A percentile compares a stretch with the other conserved stretches of the same genome.
Conservation (phyloP, 2,888 invertebrate genomes). For the Apotomis turbidana region DNA sequence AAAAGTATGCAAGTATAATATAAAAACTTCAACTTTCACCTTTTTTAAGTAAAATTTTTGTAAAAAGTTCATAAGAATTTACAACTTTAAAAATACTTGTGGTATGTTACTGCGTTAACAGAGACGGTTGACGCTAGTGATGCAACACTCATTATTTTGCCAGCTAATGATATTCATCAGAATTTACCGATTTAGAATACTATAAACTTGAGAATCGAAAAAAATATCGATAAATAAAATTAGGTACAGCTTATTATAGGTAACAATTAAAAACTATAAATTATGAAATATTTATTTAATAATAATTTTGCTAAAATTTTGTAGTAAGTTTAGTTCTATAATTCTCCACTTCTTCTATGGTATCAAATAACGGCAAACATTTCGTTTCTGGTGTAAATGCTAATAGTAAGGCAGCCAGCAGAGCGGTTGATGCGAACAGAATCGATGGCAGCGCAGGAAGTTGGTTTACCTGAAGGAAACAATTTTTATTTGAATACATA, state of each 20-base stretch:
- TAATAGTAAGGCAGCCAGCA: constrained; percentile 59
- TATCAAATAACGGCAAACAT: constrained; percentile 67
- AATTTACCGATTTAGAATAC: too few species aligned
- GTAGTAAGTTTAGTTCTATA: constrained; percentile 55
- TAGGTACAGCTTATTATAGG: too few species aligned
- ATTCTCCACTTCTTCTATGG: constrained; percentile 66
- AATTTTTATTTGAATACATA: not conserved
- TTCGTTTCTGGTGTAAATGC: constrained; percentile 71
- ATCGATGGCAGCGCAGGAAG: constrained; percentile 61
- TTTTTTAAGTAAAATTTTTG: too few species aligned
- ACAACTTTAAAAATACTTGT: too few species aligned
- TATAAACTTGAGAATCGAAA: too few species aligned
- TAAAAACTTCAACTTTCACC: too few species aligned
- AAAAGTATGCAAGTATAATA: too few species aligned
- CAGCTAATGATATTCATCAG: too few species aligned
- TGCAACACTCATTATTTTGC: not conserved
- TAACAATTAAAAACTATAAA: not conserved
- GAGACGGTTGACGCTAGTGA: not conserved
- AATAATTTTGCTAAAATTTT: constrained; percentile 47
- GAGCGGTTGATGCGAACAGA: constrained; percentile 63
- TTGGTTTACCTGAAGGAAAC: constrained; percentile 57
- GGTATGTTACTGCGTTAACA: not conserved
- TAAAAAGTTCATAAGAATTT: too few species aligned
- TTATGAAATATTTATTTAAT: not conserved
- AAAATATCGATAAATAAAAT: too few species aligned